A percentile compares a stretch with the other conserved stretches of the same genome.
Conservation (phyloP, 2,888 invertebrate genomes). For the Chloroclystis v-ata region DNA sequence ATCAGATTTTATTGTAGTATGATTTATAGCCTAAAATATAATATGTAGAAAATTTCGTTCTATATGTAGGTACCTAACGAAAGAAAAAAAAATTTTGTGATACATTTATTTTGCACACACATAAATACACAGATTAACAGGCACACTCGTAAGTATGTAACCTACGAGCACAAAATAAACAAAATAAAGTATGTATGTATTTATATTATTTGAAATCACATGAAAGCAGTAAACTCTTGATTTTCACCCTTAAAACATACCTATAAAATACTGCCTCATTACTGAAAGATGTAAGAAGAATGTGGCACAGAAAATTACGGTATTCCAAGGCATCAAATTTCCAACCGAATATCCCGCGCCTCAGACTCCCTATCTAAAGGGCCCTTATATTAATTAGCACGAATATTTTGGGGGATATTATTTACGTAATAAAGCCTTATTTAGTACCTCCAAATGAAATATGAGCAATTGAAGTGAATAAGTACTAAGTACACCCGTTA, state of each 20-base stretch:
- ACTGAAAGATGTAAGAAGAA: neutral
- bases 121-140: too few species aligned
- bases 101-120: too few species aligned
- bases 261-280: neutral
- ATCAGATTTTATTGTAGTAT: constrained; percentile 13
- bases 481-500: constrained; percentile 56
- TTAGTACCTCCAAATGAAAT: constrained; percentile 71
- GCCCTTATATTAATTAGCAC: constrained; percentile 74
- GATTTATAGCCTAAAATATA: too few species aligned
- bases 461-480: constrained; percentile 68
- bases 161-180: too few species aligned
- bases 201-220: too few species aligned
- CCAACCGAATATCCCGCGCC: constrained; percentile 26
- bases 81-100: too few species aligned
- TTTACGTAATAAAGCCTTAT: constrained; percentile 76
- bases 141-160: too few species aligned
- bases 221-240: too few species aligned
- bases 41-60: too few species aligned
- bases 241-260: neutral
- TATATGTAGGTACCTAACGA: too few species aligned
- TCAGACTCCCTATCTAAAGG: constrained; percentile 46
- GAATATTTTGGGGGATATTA: constrained; percentile 74
- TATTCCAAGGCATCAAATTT: constrained; percentile 21
- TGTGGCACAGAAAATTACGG: constrained; percentile 6
- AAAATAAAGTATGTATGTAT: too few species aligned